phyloP scores from a whole-genome alignment of 2,113 vertebrate genomes.

The Oryzias woworae region DNA sequence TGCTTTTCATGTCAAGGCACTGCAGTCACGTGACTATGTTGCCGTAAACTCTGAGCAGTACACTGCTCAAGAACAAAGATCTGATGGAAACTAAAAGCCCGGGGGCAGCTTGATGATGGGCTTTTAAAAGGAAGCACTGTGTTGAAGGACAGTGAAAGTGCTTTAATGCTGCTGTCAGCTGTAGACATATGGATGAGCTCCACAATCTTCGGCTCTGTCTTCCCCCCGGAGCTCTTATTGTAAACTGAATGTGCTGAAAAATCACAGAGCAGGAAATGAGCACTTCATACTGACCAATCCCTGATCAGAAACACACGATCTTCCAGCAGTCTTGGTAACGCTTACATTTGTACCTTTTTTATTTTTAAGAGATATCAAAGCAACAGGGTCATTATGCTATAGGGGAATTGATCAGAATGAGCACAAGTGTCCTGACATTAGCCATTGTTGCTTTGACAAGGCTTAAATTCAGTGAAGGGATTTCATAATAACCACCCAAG shows the following conservation, averaged over 20 bases:
- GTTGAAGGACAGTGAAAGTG: constrained; percentile 47
- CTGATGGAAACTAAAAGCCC: constrained; percentile 72
- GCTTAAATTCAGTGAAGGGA: too few species aligned
- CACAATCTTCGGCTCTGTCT: constrained; percentile 1
- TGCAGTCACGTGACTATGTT: constrained; percentile 11
- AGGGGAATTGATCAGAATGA: too few species aligned
- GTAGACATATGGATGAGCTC: constrained; percentile 26
- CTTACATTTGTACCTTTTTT: background rate
- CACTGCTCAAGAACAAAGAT: constrained; percentile 45
- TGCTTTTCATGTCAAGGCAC: constrained; percentile 1
- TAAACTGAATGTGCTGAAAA: constrained; percentile 6
- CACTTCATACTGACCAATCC: background rate
- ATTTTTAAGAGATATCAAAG: background rate
- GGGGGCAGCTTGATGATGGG: constrained; percentile 48
- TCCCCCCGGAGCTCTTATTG: constrained; percentile 23
- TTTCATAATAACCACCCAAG: too few species aligned
- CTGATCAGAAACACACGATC: background rate
- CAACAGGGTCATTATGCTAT: too few species aligned
- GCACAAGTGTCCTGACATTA: too few species aligned
- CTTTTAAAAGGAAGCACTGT: constrained; percentile 67
- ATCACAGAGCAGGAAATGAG: constrained; percentile 7
- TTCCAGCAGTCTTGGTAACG: background rate
- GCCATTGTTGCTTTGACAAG: too few species aligned
- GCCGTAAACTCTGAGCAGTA: constrained; percentile 15
- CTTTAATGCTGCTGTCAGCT: constrained; percentile 59